phyloP scores from a whole-genome alignment of 2,888 invertebrate species.

The Ormyrus nitidulus region DNA sequence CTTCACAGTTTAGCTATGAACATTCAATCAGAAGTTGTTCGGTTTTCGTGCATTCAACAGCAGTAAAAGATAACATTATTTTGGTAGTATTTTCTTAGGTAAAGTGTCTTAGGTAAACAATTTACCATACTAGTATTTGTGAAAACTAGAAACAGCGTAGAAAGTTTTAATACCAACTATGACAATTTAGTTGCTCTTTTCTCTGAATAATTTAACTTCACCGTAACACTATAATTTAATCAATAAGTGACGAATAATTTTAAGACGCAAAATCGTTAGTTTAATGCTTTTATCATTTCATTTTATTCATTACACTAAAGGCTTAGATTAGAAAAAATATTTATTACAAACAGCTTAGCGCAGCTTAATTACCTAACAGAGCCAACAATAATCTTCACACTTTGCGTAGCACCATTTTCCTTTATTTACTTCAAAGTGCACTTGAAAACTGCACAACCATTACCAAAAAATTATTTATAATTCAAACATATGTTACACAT shows the following conservation, averaged over 20 bases:
- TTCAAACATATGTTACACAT: conserved; percentile 38
- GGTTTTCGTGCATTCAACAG: conserved; percentile 47
- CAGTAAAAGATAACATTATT: conserved; percentile 49
- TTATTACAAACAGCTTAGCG: conserved; percentile 50
- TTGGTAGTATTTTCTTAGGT: conserved; percentile 55
- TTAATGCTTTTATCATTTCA: conserved; percentile 21
- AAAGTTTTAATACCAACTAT: conserved; percentile 44
- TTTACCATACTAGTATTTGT: conserved; percentile 41
- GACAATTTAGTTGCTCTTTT: conserved; percentile 21
- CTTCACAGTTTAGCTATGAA: conserved; percentile 25
- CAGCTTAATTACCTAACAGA: conserved; percentile 40
- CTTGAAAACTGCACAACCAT: conserved; percentile 58
- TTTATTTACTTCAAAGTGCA: conserved; percentile 59
- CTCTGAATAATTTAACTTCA: conserved; percentile 7
- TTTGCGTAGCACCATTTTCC: conserved; percentile 59
- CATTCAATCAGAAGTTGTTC: conserved; percentile 36
- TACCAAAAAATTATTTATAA: conserved; percentile 50
- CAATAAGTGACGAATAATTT: conserved; percentile 29
- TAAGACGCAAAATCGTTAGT: conserved; percentile 32
- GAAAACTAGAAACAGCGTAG: conserved; percentile 44
- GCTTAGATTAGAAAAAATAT: conserved; percentile 54
- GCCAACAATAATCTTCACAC: conserved; percentile 37
- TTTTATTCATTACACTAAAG: conserved; percentile 41
- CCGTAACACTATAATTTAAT: conserved; percentile 18
- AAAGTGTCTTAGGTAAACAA: conserved; percentile 30